These are phyloP conservation scores for Montipora capitata DNA, from an alignment of 92 coral and sea anemone species.

Conservation along the genomic window DNA sequence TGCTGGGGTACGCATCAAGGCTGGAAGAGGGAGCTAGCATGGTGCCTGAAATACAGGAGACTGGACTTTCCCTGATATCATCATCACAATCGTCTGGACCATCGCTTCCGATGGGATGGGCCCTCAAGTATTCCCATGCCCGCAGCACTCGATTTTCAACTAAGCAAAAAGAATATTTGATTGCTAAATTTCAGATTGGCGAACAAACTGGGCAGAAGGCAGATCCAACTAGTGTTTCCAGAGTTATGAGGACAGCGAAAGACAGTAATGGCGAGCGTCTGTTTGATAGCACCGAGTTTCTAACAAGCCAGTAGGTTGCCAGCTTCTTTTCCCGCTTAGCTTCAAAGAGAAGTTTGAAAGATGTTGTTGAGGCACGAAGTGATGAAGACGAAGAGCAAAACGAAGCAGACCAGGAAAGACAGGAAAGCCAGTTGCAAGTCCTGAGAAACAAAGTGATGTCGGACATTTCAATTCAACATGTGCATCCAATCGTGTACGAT, in stretches of 20 bases:
- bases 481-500: constrained; percentile 63
- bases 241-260: constrained; percentile 46
- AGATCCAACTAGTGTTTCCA: constrained; percentile 31
- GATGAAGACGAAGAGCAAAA: constrained; percentile 29
- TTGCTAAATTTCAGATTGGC: constrained; percentile 34
- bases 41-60: constrained; percentile 8
- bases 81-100: background rate
- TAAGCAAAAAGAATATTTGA: constrained; percentile 46
- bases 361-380: constrained; percentile 10
- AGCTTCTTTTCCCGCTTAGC: constrained; percentile 53
- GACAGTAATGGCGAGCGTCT: constrained; percentile 25
- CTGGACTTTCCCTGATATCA: background rate
- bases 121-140: constrained; percentile 43
- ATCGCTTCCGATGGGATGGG: constrained; percentile 68
- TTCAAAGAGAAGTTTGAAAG: constrained; percentile 46
- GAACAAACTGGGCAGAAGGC: constrained; percentile 49
- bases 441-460: constrained; percentile 51
- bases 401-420: background rate
- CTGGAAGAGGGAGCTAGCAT: constrained; percentile 31
- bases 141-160: constrained; percentile 40
- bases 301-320: constrained; percentile 55
- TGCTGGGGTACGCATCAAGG: constrained; percentile 43
- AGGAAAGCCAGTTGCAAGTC: constrained; percentile 22
- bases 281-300: constrained; percentile 32
- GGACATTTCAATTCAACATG: constrained; percentile 42